phyloP scores from a whole-genome alignment of 2,888 invertebrate genomes.

The Notodonta dromedarius region DNA sequence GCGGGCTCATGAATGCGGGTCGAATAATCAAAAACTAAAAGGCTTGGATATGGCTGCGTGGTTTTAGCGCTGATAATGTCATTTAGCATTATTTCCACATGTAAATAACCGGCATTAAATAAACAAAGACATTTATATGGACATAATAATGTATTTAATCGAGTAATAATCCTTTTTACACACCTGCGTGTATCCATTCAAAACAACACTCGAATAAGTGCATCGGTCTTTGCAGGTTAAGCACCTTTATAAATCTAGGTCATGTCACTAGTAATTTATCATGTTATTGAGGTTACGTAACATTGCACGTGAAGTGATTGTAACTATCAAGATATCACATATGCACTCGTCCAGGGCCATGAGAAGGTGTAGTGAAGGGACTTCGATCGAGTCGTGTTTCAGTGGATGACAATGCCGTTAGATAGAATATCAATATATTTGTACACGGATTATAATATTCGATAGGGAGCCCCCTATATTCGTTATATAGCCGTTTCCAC shows the following conservation, averaged over 20 bases:
- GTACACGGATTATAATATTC: not conserved
- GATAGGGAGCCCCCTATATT: no score
- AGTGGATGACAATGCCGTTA: not conserved
- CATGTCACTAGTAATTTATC: conserved; percentile 6
- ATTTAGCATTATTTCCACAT: no score
- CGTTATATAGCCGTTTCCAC: no score
- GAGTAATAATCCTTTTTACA: no score
- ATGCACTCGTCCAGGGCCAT: conserved; percentile 23
- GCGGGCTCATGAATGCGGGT: no score
- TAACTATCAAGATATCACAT: conserved; percentile 19
- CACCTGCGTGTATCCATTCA: no score
- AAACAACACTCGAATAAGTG: not conserved
- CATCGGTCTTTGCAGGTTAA: not conserved
- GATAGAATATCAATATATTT: not conserved
- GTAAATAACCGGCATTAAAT: no score
- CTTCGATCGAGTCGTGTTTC: not conserved
- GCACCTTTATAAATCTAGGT: conserved; percentile 8
- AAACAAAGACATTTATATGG: no score
- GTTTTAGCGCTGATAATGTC: no score
- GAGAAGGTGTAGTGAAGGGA: conserved; percentile 24
- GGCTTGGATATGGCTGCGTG: no score
- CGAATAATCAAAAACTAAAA: no score
- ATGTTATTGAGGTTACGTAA: conserved; percentile 27
- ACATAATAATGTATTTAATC: no score
- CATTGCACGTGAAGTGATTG: conserved; percentile 24